Base-by-base conservation (phyloP, 2,888 invertebrate species). In the Mythimna ferrago region DNA sequence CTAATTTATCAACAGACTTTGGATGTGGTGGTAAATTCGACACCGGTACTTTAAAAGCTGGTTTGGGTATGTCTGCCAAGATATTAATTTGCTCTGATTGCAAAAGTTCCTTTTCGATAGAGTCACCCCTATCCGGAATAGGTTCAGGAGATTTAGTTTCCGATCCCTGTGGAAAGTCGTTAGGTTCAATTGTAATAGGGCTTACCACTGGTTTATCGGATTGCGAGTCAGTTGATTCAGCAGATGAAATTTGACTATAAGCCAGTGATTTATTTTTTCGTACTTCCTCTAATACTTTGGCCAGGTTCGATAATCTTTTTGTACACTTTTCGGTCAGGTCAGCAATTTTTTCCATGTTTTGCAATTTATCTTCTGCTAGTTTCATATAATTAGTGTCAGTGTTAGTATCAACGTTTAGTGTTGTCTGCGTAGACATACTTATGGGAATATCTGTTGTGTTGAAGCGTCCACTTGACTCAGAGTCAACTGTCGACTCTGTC, bases 321-420 rank as follows among this genome's bases (percentile, higher is more conserved):
- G 95, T 95, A 83, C 96, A 96, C 88, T 94, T 95, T 86, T 96
- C 95, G 9, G 96, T 96, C 38, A 96, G 89, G 80, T 95, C 93
- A 21, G 96, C 96, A 66, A 96, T 95, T 90, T 95, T 96, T 84
- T 96, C 96, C 93, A 96, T 96, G 81, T 96, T 96, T 80, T 95
- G 93, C 65, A 95, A 89, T 90, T 96, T 95, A 65, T 93, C 91
- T 89, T 95, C 95, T 44, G 94, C 96, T 73, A 94, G 70, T 87
- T 92, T 93, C 85, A 95, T 92, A 68, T 92, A 92, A 82, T 94
- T 92, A 4, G 89, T 86, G 84, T 95, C 94, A 63, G 87, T 57
- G 54, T 82, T 78, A 6, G 58, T 84, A 57, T 92, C 92, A 67
- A 89, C 85, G 63, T 90, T 89, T 60, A 87, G 87, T 61, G 87